These are phyloP conservation scores for Anthoscopus minutus DNA, from an alignment of 2,113 vertebrate genomes.

Conservation along the genomic window DNA sequence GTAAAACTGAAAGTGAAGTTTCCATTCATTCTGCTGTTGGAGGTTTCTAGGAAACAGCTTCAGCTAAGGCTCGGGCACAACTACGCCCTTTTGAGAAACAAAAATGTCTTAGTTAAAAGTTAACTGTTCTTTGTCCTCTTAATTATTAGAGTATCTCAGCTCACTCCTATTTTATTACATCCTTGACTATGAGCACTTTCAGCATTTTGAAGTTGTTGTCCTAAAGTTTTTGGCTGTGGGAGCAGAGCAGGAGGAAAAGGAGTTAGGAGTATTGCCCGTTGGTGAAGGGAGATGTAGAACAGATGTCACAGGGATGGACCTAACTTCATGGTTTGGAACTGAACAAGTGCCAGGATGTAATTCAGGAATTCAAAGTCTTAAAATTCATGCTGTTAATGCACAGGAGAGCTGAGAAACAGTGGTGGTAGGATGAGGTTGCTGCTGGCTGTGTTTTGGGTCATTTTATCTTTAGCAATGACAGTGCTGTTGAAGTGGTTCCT, in stretches of 20 bases:
- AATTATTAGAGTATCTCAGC: not conserved
- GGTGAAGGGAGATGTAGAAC: not conserved
- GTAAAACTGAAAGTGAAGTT: not conserved
- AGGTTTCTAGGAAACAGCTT: not conserved
- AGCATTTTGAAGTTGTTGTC: not conserved
- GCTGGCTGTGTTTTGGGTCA: not conserved
- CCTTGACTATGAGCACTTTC: not conserved
- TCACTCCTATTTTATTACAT: not conserved
- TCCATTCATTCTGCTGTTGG: not conserved
- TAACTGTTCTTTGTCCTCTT: not conserved
- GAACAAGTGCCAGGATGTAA: not conserved
- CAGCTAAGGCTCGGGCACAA: fast-evolving
- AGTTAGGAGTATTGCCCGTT: not conserved
- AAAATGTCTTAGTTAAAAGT: not conserved
- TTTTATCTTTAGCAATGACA: not conserved
- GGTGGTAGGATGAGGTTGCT: not conserved
- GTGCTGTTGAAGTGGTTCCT: not conserved
- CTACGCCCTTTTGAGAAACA: not conserved
- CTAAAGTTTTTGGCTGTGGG: not conserved
- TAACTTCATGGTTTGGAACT: not conserved
- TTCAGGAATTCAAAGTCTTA: not conserved
- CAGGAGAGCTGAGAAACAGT: not conserved
- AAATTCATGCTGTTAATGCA: not conserved
- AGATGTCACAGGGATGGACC: not conserved
- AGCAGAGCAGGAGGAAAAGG: not conserved